Evolutionary conservation across 2,113 vertebrate species (phyloP), one percentile per base, ranked within the genome.

Genomic region (Poecilia latipinna): DNA sequence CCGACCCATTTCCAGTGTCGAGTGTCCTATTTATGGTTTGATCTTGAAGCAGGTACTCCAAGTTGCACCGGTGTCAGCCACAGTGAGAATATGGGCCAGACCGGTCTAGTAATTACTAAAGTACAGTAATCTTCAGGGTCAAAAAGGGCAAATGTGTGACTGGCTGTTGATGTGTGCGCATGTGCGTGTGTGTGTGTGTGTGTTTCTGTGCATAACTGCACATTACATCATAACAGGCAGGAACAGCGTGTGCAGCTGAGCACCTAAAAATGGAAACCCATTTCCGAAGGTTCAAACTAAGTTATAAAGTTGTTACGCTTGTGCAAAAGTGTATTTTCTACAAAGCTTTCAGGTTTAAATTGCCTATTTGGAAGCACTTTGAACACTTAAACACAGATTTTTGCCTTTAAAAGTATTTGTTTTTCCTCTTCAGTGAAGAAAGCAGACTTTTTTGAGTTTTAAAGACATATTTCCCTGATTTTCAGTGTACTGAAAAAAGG

Each of bases 81-180:
- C 17, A 19, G 4, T 19, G 44, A 77, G 70, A 71, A 24, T 10
- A 24, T 63, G 19, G 26, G 24, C 48, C 77, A 73, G 77, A 70
- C 57, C 85, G 77, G 67, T 81, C 76, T 63, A 80, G 80, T 79
- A 86, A 92, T 93, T 90, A 82, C 89, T 90, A 85, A 60, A 82
- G 61, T 72, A 70, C 78, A 68, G 22, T 68, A 65, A 77, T 86
- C 67, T 72, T 42, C 66, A 65, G 70, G 66, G 68, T 68, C 57
- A 76, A 6, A 68, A 42, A 67, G 67, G 42, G 12, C 48, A 37
- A n/a, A 63, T 26, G 42, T 51, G 32, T 13, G 31, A 24, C 51
- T 72, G 3, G 39, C 17, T 54, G 28, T 8, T 0, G 5, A 3
- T 33, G 35, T 29, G 29, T 3, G 29, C 3, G 29, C 3, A 3